Base-by-base conservation (phyloP, 2,888 invertebrate genomes). In the Hydrotaea diabolus region DNA sequence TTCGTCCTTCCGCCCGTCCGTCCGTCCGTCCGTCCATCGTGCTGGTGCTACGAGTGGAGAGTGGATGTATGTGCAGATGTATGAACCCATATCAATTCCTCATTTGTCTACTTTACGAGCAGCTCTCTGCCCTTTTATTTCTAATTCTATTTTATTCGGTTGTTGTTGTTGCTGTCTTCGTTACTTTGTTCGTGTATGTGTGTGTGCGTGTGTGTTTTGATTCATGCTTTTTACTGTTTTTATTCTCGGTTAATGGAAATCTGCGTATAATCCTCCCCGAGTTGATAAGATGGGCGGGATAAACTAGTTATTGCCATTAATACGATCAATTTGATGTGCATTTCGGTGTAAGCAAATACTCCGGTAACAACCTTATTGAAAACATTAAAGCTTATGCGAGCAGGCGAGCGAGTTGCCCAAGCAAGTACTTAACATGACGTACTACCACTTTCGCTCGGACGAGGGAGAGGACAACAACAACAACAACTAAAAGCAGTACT, bases 271-370 rank as follows among this genome's bases (percentile, higher is more conserved):
- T 92, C 90, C 89, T 86, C 87, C 89, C 86, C 88, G 90, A 91
- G 90, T 90, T 91, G 91, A 92, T 90, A 89, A 90, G 89, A 89
- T 90, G 92, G 92, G 92, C 91, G 91, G 92, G 88, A 91, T 92
- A 91, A 92, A 92, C 91, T 91, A 91, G 92, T 92, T 91, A 92
- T 90, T 89, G 90, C 89, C 91, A 92, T 91, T 92, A 92, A 92
- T 92, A 91, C 91, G 91, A 92, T 91, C 92, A 92, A 92, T 92
- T 92, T 92, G 91, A 89, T 91, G 91, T 89, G 90, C 91, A 91
- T 89, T 91, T 92, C 88, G 88, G 88, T 88, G 90, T 88, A 89
- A 91, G 91, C 89, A 90, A 91, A 91, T 89, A 43, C 66, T 69
- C 69, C n/a, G n/a, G 46, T 69, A 90, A 90, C 89, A 90, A 89